Conservation (phyloP, 30 jellyfish, hydroid and myxozoan species). For the Turritopsis dohrnii region DNA sequence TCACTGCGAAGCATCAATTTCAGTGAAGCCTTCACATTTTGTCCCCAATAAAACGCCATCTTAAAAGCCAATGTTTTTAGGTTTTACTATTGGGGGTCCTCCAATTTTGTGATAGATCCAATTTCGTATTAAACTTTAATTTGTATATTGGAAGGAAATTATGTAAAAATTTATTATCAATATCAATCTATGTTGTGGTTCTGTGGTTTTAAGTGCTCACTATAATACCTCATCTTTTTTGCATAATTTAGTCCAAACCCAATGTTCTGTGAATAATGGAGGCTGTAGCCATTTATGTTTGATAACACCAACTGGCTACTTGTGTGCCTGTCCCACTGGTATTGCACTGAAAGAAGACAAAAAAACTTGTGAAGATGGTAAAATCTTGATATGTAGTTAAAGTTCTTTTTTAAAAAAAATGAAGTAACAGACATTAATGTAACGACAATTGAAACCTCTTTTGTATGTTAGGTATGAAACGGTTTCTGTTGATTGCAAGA, state of each 20-base stretch:
- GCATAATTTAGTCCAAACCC: constrained; percentile 44
- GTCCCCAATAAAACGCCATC: too few species aligned
- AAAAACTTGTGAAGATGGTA: constrained; percentile 80
- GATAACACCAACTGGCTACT: constrained; percentile 44
- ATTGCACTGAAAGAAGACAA: constrained; percentile 43
- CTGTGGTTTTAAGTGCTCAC: too few species aligned
- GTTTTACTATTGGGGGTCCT: too few species aligned
- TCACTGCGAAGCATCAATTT: too few species aligned
- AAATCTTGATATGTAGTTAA: not conserved
- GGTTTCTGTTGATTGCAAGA: constrained; percentile 74
- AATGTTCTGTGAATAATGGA: constrained; percentile 67
- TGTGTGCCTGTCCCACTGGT: constrained; percentile 97
- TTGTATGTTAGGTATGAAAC: constrained; percentile 46
- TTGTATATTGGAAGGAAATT: too few species aligned
- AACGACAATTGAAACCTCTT: not conserved
- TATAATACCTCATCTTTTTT: too few species aligned
- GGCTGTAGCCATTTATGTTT: constrained; percentile 87
- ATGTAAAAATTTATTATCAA: too few species aligned
- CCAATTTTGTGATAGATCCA: too few species aligned
- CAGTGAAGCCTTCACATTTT: too few species aligned
- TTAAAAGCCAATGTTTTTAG: too few species aligned
- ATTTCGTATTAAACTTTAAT: too few species aligned
- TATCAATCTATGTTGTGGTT: not conserved
- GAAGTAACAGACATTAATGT: not conserved
- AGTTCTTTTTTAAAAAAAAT: not conserved